These are phyloP conservation scores for Miniopterus natalensis DNA, from an alignment of 2,113 vertebrate species.

Conservation along the genomic window DNA sequence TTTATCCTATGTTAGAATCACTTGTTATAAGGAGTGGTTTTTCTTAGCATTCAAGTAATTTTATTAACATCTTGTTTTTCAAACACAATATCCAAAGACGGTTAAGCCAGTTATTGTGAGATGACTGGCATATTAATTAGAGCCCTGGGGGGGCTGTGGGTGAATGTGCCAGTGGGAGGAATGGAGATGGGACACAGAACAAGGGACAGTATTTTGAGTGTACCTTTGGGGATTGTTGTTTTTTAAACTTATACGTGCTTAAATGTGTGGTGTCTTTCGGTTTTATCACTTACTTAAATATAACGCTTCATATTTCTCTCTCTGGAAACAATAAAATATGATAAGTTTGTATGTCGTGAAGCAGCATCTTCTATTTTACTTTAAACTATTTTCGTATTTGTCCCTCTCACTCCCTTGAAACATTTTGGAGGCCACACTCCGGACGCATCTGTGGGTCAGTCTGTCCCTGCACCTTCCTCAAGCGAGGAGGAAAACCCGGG, in stretches of 20 bases:
- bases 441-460: constrained; percentile 57
- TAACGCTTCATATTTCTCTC: constrained; percentile 17
- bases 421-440: constrained; percentile 34
- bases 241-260: neutral
- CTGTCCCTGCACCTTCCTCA: constrained; percentile 16
- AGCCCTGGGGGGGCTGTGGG: neutral
- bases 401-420: constrained; percentile 53
- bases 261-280: neutral
- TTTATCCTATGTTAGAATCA: constrained; percentile 71
- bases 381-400: constrained; percentile 45
- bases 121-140: neutral
- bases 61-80: constrained; percentile 47
- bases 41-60: constrained; percentile 39
- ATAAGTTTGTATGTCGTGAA: constrained; percentile 74
- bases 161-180: neutral
- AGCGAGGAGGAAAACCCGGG: constrained; percentile 60
- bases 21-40: neutral
- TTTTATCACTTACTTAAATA: neutral
- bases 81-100: neutral
- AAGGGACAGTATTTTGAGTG: neutral
- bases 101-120: neutral
- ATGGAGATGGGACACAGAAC: neutral
- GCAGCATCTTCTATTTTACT: constrained; percentile 45
- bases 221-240: neutral
- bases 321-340: constrained; percentile 65